These are phyloP conservation scores for Onychostoma macrolepis DNA, from an alignment of 2,113 vertebrate genomes.

Conservation along the genomic window DNA sequence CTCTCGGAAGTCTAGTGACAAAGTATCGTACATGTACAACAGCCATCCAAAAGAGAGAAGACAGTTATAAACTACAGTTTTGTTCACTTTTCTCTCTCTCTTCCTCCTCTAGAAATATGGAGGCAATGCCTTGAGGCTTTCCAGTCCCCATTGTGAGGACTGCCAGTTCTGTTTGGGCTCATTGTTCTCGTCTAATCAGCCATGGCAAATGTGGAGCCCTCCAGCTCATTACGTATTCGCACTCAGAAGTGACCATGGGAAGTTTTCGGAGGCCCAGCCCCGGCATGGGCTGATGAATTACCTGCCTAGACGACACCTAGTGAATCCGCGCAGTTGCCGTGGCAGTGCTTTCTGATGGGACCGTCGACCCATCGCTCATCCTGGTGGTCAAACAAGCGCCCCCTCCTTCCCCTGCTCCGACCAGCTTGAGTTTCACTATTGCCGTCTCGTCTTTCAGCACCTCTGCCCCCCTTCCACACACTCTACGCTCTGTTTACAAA, in stretches of 20 bases:
- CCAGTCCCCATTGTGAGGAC: constrained; percentile 81
- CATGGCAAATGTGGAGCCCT: constrained; percentile 85
- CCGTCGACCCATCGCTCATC: constrained; percentile 38
- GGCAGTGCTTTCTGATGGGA: constrained; percentile 1
- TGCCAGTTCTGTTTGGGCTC: constrained; percentile 83
- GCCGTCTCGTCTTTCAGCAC: constrained; percentile 41
- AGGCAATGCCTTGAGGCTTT: constrained; percentile 84
- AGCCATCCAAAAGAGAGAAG: background rate
- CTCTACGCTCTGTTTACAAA: constrained; percentile 50
- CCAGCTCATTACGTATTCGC: constrained; percentile 84
- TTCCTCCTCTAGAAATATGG: constrained; percentile 69
- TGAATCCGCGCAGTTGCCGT: constrained; percentile 31
- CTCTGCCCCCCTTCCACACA: constrained; percentile 40
- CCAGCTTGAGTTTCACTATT: constrained; percentile 49
- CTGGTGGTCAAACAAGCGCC: constrained; percentile 2
- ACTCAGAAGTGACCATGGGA: constrained; percentile 83
- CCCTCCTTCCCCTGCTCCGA: constrained; percentile 9
- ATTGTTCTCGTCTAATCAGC: constrained; percentile 91
- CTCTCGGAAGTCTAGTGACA: background rate
- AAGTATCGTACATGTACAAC: background rate
- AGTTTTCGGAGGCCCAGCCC: constrained; percentile 78
- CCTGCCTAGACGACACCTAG: constrained; percentile 65
- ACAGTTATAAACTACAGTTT: constrained; percentile 14
- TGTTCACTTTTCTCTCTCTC: constrained; percentile 45
- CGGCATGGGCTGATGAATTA: constrained; percentile 69